Percentiles rank a stretch among this genome's conserved stretches.
These are phyloP conservation scores for Heliconius eleuchia DNA, from an alignment of 1,140 invertebrate species.

Conservation along the genomic window DNA sequence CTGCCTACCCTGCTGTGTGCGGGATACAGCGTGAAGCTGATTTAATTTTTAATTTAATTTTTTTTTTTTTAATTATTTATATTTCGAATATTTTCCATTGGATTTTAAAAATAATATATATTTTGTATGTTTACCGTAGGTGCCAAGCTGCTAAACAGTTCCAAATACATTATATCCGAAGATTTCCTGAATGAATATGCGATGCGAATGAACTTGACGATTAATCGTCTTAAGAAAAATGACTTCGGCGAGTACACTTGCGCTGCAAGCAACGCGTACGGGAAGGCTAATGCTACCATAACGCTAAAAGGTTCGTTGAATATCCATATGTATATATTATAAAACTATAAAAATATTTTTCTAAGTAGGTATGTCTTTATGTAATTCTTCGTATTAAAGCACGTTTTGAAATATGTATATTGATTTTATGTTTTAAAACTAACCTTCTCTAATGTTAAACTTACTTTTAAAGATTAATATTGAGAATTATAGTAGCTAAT, in stretches of 20 bases:
- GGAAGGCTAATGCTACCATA: conserved; percentile 87
- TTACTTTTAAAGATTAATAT: too few species aligned
- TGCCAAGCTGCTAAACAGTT: conserved; percentile 84
- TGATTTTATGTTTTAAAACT: too few species aligned
- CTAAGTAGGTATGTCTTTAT: background rate
- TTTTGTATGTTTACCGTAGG: conserved; percentile 46
- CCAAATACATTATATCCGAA: conserved; percentile 89
- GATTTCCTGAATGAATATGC: conserved; percentile 86
- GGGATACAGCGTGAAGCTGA: too few species aligned
- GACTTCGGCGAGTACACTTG: conserved; percentile 91
- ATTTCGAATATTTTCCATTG: too few species aligned
- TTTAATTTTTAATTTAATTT: too few species aligned
- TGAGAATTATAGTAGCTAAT: too few species aligned
- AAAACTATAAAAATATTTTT: background rate
- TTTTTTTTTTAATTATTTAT: background rate
- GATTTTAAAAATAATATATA: too few species aligned
- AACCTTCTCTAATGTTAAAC: too few species aligned
- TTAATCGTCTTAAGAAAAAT: conserved; percentile 86
- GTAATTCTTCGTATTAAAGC: background rate
- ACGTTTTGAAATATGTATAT: background rate
- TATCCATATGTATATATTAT: conserved; percentile 7
- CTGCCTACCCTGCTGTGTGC: too few species aligned
- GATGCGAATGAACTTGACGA: conserved; percentile 90
- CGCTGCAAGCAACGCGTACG: conserved; percentile 88
- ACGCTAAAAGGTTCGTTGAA: conserved; percentile 79